Evolutionary conservation across 2,113 vertebrate species (phyloP).

Genomic region (Cavia aperea): DNA sequence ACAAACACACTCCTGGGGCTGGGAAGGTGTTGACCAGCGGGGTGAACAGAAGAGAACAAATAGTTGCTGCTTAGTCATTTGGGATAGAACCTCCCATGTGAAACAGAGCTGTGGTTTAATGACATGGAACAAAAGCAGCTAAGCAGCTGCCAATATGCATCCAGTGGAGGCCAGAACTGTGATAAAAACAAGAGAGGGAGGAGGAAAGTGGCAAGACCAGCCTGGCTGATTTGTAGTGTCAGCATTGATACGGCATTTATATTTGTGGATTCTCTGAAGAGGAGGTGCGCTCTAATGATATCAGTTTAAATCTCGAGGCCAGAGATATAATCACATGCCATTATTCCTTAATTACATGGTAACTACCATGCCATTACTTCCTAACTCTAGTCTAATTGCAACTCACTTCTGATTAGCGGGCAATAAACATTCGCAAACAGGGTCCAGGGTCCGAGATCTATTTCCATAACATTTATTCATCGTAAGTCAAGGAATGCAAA

Average conservation of each 20-base stretch:
- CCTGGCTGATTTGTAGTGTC: neutral
- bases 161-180: neutral
- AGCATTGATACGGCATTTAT: neutral
- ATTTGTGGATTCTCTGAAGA: neutral
- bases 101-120: conserved; percentile 24
- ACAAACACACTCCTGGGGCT: neutral
- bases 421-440: conserved; percentile 59
- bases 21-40: neutral
- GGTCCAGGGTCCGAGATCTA: conserved; percentile 60
- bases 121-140: conserved; percentile 40
- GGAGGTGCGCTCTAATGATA: conserved; percentile 1
- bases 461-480: conserved; percentile 36
- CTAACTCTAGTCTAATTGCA: conserved; percentile 42
- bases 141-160: neutral
- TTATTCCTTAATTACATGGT: conserved; percentile 65
- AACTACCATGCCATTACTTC: conserved; percentile 66
- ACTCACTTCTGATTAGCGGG: conserved; percentile 41
- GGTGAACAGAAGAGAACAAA: neutral
- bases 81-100: neutral
- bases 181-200: neutral
- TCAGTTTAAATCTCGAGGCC: conserved; percentile 10
- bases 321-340: neutral
- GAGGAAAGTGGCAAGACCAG: neutral
- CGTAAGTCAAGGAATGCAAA: conserved; percentile 32
- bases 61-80: neutral